Base-by-base conservation (phyloP, 1,140 invertebrate genomes). In the Delia radicum region DNA sequence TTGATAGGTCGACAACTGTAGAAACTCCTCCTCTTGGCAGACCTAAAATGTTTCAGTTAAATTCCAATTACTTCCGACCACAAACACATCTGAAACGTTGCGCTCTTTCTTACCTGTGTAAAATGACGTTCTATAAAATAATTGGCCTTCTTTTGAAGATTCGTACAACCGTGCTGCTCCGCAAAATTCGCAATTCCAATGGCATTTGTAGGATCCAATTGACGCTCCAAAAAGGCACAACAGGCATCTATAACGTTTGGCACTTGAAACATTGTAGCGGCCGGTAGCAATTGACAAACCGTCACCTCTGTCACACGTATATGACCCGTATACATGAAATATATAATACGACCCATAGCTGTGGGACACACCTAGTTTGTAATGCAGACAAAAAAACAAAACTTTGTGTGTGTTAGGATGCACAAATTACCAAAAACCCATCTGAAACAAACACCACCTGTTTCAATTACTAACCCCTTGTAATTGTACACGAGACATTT, bases 221-320 rank as follows among this genome's bases (percentile, higher is more conserved):
- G 95, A 28, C 93, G 90, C 88, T 96, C 95, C 46, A 97, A 88
- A 87, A 96, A 97, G 46, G 92, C 91, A 87, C 94, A 95, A 87
- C 95, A 97, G 0, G 94, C 95, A 79, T 96, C 93, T 78, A 96
- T 95, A 27, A 97, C 94, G 89, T 95, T 94, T 76, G 90, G 91
- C 87, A 95, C 94, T 89, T 97, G 95, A 85, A 97, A 94, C 95
- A 97, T 97, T 18, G 94, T 96, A 27, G 96, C 95, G 29, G 95
- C 95, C 4, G 95, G 94, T 78, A 98, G 88, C 27, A 97, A 87
- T 78, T 94, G 93, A 86, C 95, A 97, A 5, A 97, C 95, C 24
- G 94, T 96, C 75, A 93, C 91, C 88, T 97, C 95, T n/a, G 94
- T 96, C 21, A 97, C 93, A 73, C 92, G 89, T 76, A 97, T 94